Conservation (phyloP, 2,888 invertebrate species). For the Leptopterna dolabrata region DNA sequence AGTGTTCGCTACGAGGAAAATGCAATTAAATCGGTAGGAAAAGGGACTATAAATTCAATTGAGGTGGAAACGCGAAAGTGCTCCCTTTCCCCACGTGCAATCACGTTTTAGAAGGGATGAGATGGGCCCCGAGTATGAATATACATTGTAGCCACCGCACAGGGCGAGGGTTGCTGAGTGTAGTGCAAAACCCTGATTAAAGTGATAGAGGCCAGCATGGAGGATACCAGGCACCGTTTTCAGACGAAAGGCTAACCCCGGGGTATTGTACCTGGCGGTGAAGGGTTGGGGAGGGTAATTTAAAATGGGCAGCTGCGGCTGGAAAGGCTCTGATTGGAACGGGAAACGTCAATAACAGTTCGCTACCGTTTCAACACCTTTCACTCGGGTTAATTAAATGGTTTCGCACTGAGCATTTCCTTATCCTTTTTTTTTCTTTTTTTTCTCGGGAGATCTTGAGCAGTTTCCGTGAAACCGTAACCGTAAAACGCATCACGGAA, state of each 20-base stretch:
- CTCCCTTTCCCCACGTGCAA: slow-evolving; percentile 1
- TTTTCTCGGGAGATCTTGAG: neutral
- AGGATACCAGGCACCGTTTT: neutral
- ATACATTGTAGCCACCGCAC: neutral
- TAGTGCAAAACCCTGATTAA: slow-evolving; percentile 25
- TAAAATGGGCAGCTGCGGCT: neutral
- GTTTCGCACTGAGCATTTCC: neutral
- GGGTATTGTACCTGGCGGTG: neutral
- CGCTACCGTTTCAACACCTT: neutral
- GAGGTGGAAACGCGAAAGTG: slow-evolving; percentile 19
- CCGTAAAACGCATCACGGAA: neutral
- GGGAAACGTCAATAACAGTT: slow-evolving; percentile 8
- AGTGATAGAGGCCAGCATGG: neutral
- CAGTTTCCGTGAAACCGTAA: neutral
- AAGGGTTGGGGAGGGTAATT: neutral
- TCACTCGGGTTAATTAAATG: slow-evolving; percentile 17
- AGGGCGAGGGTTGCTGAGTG: neutral
- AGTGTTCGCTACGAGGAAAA: neutral
- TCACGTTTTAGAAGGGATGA: neutral
- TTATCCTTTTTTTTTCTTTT: neutral
- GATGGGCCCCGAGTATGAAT: neutral
- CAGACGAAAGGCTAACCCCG: neutral
- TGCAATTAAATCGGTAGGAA: slow-evolving; percentile 5
- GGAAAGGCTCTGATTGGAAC: neutral
- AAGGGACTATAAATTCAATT: slow-evolving; percentile 16